Percentiles rank a stretch among this genome's conserved stretches.
These are phyloP conservation scores for Sipha flava DNA, from an alignment of 1,140 invertebrate species.

Conservation along the genomic window DNA sequence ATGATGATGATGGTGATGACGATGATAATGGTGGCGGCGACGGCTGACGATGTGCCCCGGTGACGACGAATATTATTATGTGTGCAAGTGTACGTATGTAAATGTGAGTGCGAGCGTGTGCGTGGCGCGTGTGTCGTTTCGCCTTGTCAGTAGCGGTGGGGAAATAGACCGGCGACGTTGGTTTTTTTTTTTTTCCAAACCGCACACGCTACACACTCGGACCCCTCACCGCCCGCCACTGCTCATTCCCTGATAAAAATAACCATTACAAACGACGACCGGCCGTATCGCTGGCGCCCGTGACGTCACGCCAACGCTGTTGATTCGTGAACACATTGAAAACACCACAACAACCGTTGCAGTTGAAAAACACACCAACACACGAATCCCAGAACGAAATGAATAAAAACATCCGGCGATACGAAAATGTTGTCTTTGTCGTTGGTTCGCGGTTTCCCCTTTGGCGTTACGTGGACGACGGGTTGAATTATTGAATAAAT, in stretches of 20 bases:
- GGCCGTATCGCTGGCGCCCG: conserved; percentile 35
- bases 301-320: conserved; percentile 33
- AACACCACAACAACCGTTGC: neutral
- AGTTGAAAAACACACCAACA: too few relatives aligned
- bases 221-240: conserved; percentile 3
- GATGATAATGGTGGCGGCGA: neutral
- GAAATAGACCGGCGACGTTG: conserved; percentile 1
- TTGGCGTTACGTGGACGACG: too few relatives aligned
- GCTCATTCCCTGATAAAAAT: conserved; percentile 39
- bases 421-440: too few relatives aligned
- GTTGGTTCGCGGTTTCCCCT: too few relatives aligned
- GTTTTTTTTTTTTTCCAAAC: neutral
- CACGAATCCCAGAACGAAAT: too few relatives aligned
- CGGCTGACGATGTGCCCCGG: neutral
- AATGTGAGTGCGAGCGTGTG: too few relatives aligned
- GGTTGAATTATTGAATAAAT: too few relatives aligned
- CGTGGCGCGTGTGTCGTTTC: too few relatives aligned
- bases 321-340: conserved; percentile 2
- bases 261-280: conserved; percentile 39
- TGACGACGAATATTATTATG: neutral
- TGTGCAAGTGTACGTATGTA: neutral
- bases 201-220: neutral
- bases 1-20: neutral
- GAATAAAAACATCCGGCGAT: too few relatives aligned
- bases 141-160: neutral